These are phyloP conservation scores for Myotis davidii DNA, from an alignment of 2,113 vertebrate genomes.

Conservation along the genomic window DNA sequence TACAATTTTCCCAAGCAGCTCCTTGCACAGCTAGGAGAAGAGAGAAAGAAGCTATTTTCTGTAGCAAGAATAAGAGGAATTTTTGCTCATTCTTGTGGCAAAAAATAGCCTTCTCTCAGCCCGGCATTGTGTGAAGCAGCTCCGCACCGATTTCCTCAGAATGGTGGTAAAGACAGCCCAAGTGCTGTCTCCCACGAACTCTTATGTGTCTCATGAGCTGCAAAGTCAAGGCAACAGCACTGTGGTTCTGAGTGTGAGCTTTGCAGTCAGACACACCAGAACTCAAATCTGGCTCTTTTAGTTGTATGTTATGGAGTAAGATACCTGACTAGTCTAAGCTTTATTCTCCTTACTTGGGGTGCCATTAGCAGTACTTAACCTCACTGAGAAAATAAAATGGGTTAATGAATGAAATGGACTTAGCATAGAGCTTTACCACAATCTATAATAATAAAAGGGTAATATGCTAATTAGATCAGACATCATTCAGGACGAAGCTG, in stretches of 20 bases:
- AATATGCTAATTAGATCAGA: too few species aligned
- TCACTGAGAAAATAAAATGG: background rate
- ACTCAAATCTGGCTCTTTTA: background rate
- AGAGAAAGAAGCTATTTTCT: background rate
- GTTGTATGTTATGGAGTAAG: background rate
- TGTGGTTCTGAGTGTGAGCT: background rate
- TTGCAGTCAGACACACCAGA: background rate
- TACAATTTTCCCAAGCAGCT: slow-evolving; percentile 30
- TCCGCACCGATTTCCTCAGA: background rate
- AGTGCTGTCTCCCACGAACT: background rate
- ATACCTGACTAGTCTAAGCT: background rate
- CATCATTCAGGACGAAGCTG: too few species aligned
- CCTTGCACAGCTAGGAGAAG: background rate
- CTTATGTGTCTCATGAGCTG: background rate
- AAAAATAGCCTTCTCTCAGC: background rate
- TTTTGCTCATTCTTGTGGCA: background rate
- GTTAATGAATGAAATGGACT: background rate
- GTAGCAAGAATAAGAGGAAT: background rate
- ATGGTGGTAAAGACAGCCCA: background rate
- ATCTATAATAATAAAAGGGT: too few species aligned
- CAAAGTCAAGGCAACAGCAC: background rate
- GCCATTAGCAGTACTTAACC: accelerated
- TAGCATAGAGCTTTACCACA: background rate
- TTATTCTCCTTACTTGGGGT: background rate
- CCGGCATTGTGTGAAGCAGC: background rate